Conservation (phyloP, 2,797 vertebrate genomes). For the Botia almorhae region DNA sequence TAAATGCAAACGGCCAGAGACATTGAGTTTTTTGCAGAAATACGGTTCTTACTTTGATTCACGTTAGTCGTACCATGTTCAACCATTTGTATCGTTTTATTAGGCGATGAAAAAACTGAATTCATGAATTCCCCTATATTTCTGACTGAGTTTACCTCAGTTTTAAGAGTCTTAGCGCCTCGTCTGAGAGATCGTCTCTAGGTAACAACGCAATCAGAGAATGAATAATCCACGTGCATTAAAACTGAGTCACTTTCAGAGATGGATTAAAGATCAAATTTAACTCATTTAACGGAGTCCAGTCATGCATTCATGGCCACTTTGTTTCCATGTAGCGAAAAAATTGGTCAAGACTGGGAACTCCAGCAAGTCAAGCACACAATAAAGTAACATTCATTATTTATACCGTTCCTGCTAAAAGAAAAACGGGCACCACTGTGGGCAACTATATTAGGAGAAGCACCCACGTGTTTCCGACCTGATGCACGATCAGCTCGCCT, state of each 20-base stretch:
- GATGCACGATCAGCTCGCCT: conserved; percentile 32
- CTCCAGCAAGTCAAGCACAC: conserved; percentile 52
- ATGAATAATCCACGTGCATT: conserved; percentile 60
- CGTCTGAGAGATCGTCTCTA: conserved; percentile 60
- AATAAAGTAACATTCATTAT: conserved; percentile 45
- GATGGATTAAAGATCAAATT: conserved; percentile 55
- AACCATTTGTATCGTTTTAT: conserved; percentile 15
- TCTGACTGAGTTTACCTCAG: conserved; percentile 19
- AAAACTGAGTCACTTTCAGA: conserved; percentile 58
- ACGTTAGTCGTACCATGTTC: neutral
- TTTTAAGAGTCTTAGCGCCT: conserved; percentile 47
- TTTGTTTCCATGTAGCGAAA: conserved; percentile 45
- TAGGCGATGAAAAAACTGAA: conserved; percentile 24
- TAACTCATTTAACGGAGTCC: conserved; percentile 55
- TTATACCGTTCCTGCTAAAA: conserved; percentile 32
- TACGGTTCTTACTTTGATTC: neutral
- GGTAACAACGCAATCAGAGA: conserved; percentile 60
- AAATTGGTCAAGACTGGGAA: conserved; percentile 48
- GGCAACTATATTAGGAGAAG: conserved; percentile 5
- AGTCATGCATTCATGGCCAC: conserved; percentile 51
- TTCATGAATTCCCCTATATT: conserved; percentile 24
- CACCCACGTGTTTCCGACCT: conserved; percentile 21
- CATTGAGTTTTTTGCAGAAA: neutral
- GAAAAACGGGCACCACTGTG: neutral
- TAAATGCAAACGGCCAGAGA: neutral